Base-by-base conservation (phyloP, 2,113 vertebrate genomes). In the Lasiurus borealis region DNA sequence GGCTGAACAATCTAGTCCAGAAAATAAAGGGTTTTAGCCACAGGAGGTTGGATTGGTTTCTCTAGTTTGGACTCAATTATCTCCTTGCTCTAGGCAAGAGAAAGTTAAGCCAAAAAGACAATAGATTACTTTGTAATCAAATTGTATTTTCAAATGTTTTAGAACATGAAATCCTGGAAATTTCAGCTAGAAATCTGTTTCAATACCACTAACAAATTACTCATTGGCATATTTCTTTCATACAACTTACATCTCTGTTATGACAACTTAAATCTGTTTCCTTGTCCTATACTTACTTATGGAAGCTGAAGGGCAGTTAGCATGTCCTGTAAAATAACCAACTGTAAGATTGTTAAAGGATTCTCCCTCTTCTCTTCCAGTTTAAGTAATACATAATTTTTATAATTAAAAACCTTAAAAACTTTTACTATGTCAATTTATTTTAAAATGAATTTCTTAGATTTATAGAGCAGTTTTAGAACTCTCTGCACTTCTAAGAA, bases 381-480 rank as follows among this genome's bases (percentile, higher is more conserved):
- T 14, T 89, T 88, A 94, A 94, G 21, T 40, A 66, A 54, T n/a
- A 86, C 16, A 80, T 73, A 77, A n/a, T 48, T 76, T 76, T 76
- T 76, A 76, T 77, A n/a, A 77, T 77, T n/a, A 9, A 77, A 77
- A 77, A 80, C 10, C 80, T 44, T 78, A 50, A 46, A 81, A 81
- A 54, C 8, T 0, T 54, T 78, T 80, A 2, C 29, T 71, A 57
- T 0, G 62, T 64, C 18, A 73, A 72, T 82, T 92, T 82, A 40
- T 75, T 84, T 87, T 82, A 86, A 46, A 59, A 85, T 57, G 29
- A 69, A 85, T 85, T 91, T 76, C 54, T 68, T 50, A 95, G 10
- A 59, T 68, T 82, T 52, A 54, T 64, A 64, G 27, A 71, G 81
- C 73, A 68, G 29, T 8, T 46, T 82, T n/a, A 77, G 18, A 90